Base-by-base conservation (phyloP, 2,797 vertebrate species). In the Sphenopsis melanotis region DNA sequence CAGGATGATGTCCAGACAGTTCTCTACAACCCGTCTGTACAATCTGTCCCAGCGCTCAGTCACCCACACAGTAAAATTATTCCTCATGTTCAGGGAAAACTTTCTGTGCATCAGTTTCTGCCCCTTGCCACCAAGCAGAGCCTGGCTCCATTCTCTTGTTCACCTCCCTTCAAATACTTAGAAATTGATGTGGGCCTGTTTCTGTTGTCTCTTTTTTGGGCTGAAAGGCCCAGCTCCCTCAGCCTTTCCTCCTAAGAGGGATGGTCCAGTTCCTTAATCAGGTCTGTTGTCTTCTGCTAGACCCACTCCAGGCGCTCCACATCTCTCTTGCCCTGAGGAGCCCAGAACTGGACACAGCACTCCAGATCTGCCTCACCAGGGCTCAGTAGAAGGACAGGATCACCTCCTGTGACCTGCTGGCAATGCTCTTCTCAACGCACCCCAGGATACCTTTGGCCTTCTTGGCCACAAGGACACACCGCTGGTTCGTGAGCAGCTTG, bases 261-360 rank as follows among this genome's bases (percentile, higher is more conserved):
- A 27, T 53, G 10, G 5, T 74, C 10, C 26, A 16, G 15, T 27
- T 26, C 22, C 10, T 68, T 74, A 15, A 34, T 16, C 1, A 0
- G 6, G 7, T 60, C 22, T 60, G 4, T 13, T 41, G 39, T 12
- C 30, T 15, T 41, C 39, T 7, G 2, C 12, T 20, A 22, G 15
- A 55, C 11, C 15, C 0, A 0, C 12, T 60, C 53, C 39, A 53
- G 21, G 4, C n/a, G 4, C 6, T 36, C 19, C 34, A 27, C 0
- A 0, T 41, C 10, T 41, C 34, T 66, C 34, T 9, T 17, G 11
- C n/a, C 13, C 61, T 8, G 22, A 60, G 26, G 5, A 55, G 22
- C 6, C 61, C 77, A 55, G 41, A 68, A 29, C 2, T 41, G 86
- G 26, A 23, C 18, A 47, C 26, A 60, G 26, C 26, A 32, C 22